Base-by-base conservation (phyloP, 2,888 invertebrate species). In the Caenorhabditis plicata region DNA sequence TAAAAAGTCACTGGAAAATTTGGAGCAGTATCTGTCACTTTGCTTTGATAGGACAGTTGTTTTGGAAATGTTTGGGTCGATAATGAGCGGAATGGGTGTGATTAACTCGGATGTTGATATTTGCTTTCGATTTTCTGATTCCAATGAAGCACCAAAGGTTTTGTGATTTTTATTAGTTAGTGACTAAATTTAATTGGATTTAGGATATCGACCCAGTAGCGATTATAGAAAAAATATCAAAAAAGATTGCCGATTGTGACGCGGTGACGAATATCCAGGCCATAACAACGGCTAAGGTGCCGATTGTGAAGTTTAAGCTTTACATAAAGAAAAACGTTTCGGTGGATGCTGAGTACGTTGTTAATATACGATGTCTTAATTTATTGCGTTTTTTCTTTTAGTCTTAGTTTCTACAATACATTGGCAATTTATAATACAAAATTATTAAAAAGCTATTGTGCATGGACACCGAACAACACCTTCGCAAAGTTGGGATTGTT, bases 21-120 rank as follows among this genome's bases (percentile, higher is more conserved):
- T 68, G 33, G 51, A 63, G 40, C 13, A 0, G 5, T 22, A 19
- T 17, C 17, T 68, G 4, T 11, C 31, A 17, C 15, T 29, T 11
- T 13, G 15, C n/a, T 45, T 44, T 25, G 26, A 15, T 0, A 1
- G 13, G 0, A 35, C 52, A n/a, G 39, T 54, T 11, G 27, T 17
- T 4, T 32, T 54, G n/a, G 47, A 82, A 35, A 74, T 86, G 48
- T 87, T 87, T 82, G 87, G 87, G 1, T 87, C 86, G 0, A 85
- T 85, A 0, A 81, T 82, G 66, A 87, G 86, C 80, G 86, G 87
- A 3, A 86, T 87, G 81, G 86, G 86, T 4, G 84, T 85, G 61
- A 78, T 78, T 26, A 75, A 81, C 11, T 86, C 86, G 64, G 87
- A 87, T 79, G 79, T 87, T 49, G 87, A 87, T 73, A 83, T 87